These are phyloP conservation scores for Patella caerulea DNA, from an alignment of 2,888 invertebrate genomes.

Conservation along the genomic window DNA sequence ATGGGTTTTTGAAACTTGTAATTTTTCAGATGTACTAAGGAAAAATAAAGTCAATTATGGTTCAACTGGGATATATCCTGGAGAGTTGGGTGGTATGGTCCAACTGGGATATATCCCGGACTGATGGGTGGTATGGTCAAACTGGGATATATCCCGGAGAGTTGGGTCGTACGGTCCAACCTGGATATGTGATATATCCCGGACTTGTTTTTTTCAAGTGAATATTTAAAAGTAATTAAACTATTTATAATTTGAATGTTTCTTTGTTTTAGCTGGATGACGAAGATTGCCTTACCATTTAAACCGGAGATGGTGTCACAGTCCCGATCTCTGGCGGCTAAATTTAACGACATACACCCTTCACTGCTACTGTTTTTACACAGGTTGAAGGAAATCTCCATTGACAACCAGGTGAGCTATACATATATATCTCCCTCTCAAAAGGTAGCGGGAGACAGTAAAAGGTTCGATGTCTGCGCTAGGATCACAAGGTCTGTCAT, in stretches of 20 bases:
- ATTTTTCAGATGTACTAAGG: background rate
- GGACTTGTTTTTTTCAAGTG: no score
- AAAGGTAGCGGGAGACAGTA: background rate
- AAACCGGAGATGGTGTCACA: conserved; percentile 59
- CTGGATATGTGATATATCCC: no score
- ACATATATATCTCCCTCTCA: background rate
- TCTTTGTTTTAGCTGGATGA: conserved; percentile 60
- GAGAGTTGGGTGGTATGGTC: no score
- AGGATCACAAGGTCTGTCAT: no score
- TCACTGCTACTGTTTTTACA: conserved; percentile 70
- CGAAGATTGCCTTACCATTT: conserved; percentile 65
- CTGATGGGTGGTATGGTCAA: no score
- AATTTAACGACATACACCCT: conserved; percentile 70
- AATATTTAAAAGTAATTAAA: background rate
- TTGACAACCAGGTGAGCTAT: conserved; percentile 61
- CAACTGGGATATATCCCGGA: no score
- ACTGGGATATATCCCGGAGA: no score
- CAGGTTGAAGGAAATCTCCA: conserved; percentile 62
- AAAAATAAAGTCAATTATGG: background rate
- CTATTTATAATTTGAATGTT: conserved; percentile 3
- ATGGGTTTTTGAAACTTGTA: background rate
- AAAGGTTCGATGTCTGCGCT: no score
- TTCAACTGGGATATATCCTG: no score
- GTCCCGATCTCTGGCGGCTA: conserved; percentile 60
- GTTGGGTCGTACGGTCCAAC: no score